Conservation (phyloP, 1,140 invertebrate species). For the Pseudomyrmex flavicornis region DNA sequence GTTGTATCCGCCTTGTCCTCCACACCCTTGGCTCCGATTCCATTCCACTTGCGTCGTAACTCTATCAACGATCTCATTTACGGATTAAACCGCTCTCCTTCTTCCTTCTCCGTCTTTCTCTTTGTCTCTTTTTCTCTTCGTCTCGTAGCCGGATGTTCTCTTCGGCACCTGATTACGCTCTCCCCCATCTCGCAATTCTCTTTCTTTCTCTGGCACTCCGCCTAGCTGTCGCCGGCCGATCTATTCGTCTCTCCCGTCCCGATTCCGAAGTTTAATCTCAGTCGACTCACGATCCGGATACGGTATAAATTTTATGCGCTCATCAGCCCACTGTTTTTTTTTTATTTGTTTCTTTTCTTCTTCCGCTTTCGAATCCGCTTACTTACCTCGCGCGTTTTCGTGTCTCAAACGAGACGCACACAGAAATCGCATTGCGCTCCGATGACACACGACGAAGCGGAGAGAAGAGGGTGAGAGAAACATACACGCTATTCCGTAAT, state of each 20-base stretch:
- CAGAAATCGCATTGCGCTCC: no score
- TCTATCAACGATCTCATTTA: conserved; percentile 63
- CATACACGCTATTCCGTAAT: conserved; percentile 19
- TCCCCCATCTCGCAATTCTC: neutral
- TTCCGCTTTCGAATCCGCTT: neutral
- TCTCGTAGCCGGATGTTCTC: conserved; percentile 10
- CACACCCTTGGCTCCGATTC: conserved; percentile 64
- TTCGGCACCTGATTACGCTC: neutral
- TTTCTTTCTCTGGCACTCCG: neutral
- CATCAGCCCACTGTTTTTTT: no score
- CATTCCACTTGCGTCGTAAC: conserved; percentile 60
- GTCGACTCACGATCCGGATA: conserved; percentile 34
- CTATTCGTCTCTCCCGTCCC: conserved; percentile 20
- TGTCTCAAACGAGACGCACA: no score
- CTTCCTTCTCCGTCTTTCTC: no score
- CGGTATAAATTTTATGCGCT: conserved; percentile 36
- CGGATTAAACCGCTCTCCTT: conserved; percentile 19
- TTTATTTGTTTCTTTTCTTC: no score
- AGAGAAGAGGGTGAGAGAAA: neutral
- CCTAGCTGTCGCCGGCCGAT: neutral
- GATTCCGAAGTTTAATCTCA: conserved; percentile 7
- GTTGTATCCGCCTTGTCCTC: conserved; percentile 63
- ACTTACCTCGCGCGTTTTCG: no score
- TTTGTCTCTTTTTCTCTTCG: neutral
- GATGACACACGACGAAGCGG: conserved; percentile 6